Base-by-base conservation (phyloP, 30 jellyfish, hydroid and myxozoan genomes). In the Catostylus mosaicus region DNA sequence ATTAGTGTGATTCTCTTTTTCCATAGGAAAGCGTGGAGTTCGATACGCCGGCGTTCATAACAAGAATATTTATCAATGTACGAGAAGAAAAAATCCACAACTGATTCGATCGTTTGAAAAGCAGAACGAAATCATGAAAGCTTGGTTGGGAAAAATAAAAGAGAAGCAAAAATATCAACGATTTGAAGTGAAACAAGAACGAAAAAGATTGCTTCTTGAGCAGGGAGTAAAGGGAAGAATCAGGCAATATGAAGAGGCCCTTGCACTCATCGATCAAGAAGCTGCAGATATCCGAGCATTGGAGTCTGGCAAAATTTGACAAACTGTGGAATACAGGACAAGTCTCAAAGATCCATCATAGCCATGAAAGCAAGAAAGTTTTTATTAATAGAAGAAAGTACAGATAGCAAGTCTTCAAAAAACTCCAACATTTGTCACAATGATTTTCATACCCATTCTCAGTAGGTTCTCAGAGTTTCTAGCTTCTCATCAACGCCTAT, bases 21-120 rank as follows among this genome's bases (percentile, higher is more conserved):
- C n/a, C n/a, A n/a, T n/a, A 92, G 98, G 90, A 16, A 70, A 85
- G 8, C 88, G 96, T 23, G 98, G 98, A 6, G 89, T 68, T 48
- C 73, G 84, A 23, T 78, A 92, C 59, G 88, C 79, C 65, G 98
- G 96, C 19, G 63, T 67, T 37, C 2, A 48, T 35, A 85, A 76
- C 73, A 57, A 34, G n/a, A 33, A 69, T 8, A 79, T 92, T 30
- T 92, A 92, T 45, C 72, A 79, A 43, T 75, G 88, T 73, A 85
- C 96, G 35, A 85, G 98, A 45, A 73, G 64, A 60, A 52, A 74
- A 47, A 79, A 80, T 62, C 98, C 98, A 27, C 92, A 90, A 57
- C 75, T 90, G 30, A 23, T 83, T 61, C 62, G 82, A 10, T 76
- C 82, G 3, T 89, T 89, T 75, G 94, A 89, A 27, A 57, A 56